Base-by-base conservation (phyloP, 30 jellyfish, hydroid and myxozoan genomes). In the Pelagia noctiluca region DNA sequence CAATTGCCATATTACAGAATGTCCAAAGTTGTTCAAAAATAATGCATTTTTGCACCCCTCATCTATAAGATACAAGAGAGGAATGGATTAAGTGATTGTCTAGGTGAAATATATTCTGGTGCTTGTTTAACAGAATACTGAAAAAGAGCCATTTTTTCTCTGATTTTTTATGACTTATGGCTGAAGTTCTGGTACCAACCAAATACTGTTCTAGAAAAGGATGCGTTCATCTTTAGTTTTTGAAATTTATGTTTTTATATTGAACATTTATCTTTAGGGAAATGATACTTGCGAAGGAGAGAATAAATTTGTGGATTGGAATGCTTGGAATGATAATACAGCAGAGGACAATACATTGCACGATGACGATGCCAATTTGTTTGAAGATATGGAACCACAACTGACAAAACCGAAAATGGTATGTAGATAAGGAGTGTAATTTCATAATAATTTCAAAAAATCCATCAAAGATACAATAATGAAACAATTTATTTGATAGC, bases 341-440 rank as follows among this genome's bases (percentile, higher is more conserved):
- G 16, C 57, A 42, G 57, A 16, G 16, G 57, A 8, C 16, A 30
- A 52, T 52, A 3, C 68, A 3, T 3, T 3, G 7, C 12, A 52
- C 21, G 26, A 52, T 52, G 68, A 19, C 68, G 12, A 52, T 4
- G 68, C 16, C 21, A 52, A 52, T 19, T 19, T 52, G 21, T 52
- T 52, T 19, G 68, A 52, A 52, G 68, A 52, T 19, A 52, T 52
- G 68, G 68, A 52, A 19, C 68, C 68, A 8, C 16, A 52, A 19
- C 26, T 52, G 26, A 52, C 68, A 19, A 52, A 30, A 19, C 68
- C 68, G 26, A 52, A 52, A 19, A 52, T 19, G 68, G 68, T 52
- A 52, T 42, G 57, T 42, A 8, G 16, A 16, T 42, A 16, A 5
- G 8, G 57, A 42, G 57, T 5, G 57, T 42, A 5, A 5, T 16